These are phyloP conservation scores for Ostrea edulis DNA, from an alignment of 1,140 invertebrate species.

Conservation along the genomic window DNA sequence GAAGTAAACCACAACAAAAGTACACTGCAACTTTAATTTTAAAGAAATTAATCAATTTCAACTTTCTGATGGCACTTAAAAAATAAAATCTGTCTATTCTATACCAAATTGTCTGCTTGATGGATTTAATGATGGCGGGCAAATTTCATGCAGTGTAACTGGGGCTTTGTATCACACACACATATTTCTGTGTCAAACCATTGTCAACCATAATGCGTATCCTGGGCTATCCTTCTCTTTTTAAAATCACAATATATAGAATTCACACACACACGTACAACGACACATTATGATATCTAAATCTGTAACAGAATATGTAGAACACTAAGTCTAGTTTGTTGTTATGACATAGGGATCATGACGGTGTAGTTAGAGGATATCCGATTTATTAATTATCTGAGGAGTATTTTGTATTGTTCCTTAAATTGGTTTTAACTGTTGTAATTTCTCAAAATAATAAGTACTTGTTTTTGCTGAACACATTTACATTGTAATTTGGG, in stretches of 20 bases:
- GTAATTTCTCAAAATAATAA: too few species aligned
- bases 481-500: too few species aligned
- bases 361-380: not conserved
- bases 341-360: not conserved
- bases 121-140: too few species aligned
- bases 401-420: too few species aligned
- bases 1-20: not conserved
- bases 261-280: not conserved
- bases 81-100: not conserved
- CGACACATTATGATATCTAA: not conserved
- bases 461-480: too few species aligned
- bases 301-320: not conserved
- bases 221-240: not conserved
- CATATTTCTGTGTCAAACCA: not conserved
- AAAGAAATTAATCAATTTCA: not conserved
- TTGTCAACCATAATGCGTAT: not conserved
- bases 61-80: not conserved
- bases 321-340: not conserved
- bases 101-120: not conserved
- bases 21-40: not conserved
- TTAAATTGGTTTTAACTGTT: too few species aligned
- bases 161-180: too few species aligned
- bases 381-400: not conserved
- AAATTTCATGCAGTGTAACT: too few species aligned
- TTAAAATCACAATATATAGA: not conserved